Evolutionary conservation across 2,797 vertebrate genomes (phyloP), one percentile per base, ranked within the genome.

Genomic region (Danio albolineatus): DNA sequence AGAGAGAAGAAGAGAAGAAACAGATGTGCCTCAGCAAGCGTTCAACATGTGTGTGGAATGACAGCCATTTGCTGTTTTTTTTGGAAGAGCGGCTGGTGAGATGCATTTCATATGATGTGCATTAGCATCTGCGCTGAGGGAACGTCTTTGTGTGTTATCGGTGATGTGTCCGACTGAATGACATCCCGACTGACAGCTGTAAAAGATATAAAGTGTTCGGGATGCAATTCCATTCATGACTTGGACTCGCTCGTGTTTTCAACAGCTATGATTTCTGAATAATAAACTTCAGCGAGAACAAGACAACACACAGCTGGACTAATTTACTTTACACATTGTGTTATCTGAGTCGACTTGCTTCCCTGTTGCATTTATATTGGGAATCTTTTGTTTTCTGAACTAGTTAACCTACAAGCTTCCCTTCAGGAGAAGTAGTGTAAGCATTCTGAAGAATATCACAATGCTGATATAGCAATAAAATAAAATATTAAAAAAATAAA

Each of bases 161-260:
- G 76, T 71, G 66, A 71, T 71, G 38, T 71, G 44, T 62, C 57
- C 51, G 46, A 60, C 36, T 71, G 54, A 60, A 70, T 60, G 56
- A 60, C 44, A 78, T 60, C 36, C 28, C 48, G 78, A 54, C 66
- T 71, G 76, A 62, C 56, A 78, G 76, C 66, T 78, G 66, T 78
- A 62, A 78, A 71, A 78, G 54, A 41, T 61, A 70, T 78, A 49
- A 70, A 62, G 19, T 78, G 46, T 61, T 46, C 41, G 54, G 46
- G 36, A 70, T 53, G 19, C 44, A 57, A 51, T 49, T 70, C 54
- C 44, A 49, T 43, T 62, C 72, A 74, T 48, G 71, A 62, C 57
- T 78, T 53, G 76, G 44, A 61, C 46, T 43, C 6, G 46, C 10
- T 17, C 62, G 38, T 61, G n/a, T 71, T 78, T 70, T 78, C 17